Evolutionary conservation across 2,888 invertebrate species (phyloP).

Genomic region (Athalia cordata): DNA sequence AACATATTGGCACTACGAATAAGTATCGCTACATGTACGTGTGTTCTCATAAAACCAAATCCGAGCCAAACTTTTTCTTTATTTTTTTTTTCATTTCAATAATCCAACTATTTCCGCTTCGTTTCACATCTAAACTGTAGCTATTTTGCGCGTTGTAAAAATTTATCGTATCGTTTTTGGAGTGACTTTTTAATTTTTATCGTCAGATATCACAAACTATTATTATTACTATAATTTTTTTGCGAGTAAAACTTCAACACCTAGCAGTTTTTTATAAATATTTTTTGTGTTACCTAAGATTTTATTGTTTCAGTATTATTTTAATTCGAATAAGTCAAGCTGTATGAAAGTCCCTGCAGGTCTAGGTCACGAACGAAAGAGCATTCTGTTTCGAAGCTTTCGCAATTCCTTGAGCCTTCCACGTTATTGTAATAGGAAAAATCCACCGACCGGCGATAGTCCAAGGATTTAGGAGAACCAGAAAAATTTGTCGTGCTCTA

Average conservation of each 20-base stretch:
- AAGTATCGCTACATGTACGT: too few relatives aligned
- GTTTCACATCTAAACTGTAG: too few relatives aligned
- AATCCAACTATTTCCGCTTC: too few relatives aligned
- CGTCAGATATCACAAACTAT: too few relatives aligned
- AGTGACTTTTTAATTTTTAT: too few relatives aligned
- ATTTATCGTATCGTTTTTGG: too few relatives aligned
- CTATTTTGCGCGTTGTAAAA: too few relatives aligned
- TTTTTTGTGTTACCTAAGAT: background rate
- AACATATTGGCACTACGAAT: too few relatives aligned
- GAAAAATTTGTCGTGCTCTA: conserved; percentile 31
- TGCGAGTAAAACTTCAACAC: background rate
- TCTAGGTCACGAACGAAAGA: conserved; percentile 23
- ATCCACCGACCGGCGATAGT: conserved; percentile 19
- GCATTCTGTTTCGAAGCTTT: conserved; percentile 26
- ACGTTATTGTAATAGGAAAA: conserved; percentile 28
- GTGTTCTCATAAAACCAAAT: too few relatives aligned
- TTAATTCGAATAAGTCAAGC: conserved; percentile 5
- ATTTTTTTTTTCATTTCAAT: too few relatives aligned
- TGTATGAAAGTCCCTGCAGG: background rate
- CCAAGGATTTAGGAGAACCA: conserved; percentile 33
- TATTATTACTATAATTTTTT: background rate
- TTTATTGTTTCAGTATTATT: conserved; percentile 32
- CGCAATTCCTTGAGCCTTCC: conserved; percentile 34
- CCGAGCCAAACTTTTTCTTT: too few relatives aligned
- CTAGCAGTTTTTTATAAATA: too few relatives aligned